A percentile compares a stretch with the other conserved stretches of the same genome.
phyloP scores from a whole-genome alignment of 2,888 invertebrate genomes.

The Drosophila maculinotata region DNA sequence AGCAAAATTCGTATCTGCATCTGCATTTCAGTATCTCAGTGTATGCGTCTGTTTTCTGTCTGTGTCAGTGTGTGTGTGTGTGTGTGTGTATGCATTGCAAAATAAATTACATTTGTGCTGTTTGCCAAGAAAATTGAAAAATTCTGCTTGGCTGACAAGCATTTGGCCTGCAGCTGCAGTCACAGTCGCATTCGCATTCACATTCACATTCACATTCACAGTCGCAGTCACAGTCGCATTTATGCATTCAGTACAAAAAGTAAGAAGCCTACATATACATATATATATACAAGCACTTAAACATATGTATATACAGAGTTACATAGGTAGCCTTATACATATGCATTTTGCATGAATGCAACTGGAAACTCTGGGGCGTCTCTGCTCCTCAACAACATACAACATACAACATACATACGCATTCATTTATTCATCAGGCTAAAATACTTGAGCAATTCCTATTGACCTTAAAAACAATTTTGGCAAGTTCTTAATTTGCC shows the following conservation, averaged over 20 bases:
- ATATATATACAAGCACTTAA: background rate
- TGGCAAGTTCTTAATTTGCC: no score
- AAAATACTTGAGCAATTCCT: slow-evolving; percentile 1
- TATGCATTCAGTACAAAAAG: slow-evolving; percentile 10
- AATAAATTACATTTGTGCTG: slow-evolving; percentile 72
- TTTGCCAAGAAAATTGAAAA: slow-evolving; percentile 75
- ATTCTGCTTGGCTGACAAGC: slow-evolving; percentile 60
- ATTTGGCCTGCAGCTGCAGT: slow-evolving; percentile 49
- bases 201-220: slow-evolving; percentile 23
- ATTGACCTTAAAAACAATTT: no score
- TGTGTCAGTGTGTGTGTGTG: slow-evolving; percentile 9
- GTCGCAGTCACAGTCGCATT: slow-evolving; percentile 30
- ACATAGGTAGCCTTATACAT: slow-evolving; percentile 1
- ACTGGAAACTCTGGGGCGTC: background rate
- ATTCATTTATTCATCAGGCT: slow-evolving; percentile 14
- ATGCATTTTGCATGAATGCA: slow-evolving; percentile 8
- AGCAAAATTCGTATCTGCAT: slow-evolving; percentile 45
- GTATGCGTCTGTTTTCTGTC: background rate
- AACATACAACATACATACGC: background rate
- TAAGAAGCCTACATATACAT: background rate
- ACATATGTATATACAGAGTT: background rate
- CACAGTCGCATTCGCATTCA: slow-evolving; percentile 6
- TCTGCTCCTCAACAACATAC: background rate
- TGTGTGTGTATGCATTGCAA: slow-evolving; percentile 28
- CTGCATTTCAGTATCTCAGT: slow-evolving; percentile 41